These are phyloP conservation scores for Tanytarsus gracilentus DNA, from an alignment of 2,888 invertebrate genomes.

Conservation along the genomic window DNA sequence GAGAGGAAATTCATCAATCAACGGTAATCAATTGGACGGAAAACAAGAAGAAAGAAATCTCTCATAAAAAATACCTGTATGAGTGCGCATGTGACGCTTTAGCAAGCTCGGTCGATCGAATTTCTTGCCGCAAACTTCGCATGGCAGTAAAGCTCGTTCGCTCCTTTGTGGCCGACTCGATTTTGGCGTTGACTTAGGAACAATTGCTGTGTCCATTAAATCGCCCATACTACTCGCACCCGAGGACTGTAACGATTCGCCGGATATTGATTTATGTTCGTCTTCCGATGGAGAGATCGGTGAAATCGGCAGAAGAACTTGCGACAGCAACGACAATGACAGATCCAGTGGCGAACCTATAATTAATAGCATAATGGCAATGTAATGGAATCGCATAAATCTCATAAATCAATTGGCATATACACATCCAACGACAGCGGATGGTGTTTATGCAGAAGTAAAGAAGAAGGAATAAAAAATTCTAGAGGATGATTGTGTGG, in stretches of 20 bases:
- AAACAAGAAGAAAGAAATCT: background rate
- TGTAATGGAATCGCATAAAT: background rate
- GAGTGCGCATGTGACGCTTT: constrained; percentile 91
- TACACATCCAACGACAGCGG: too few relatives aligned
- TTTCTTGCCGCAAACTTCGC: constrained; percentile 89
- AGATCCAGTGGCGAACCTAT: constrained; percentile 79
- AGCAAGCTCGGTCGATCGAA: constrained; percentile 90
- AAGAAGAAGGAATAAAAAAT: background rate
- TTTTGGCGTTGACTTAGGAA: constrained; percentile 16
- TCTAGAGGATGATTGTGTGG: background rate
- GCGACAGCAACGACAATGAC: constrained; percentile 71
- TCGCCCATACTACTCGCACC: constrained; percentile 51
- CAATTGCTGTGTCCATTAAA: constrained; percentile 42
- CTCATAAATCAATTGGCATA: background rate
- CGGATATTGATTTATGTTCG: constrained; percentile 71
- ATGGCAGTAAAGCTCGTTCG: constrained; percentile 80
- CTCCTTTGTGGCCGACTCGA: constrained; percentile 49
- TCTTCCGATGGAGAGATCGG: constrained; percentile 77
- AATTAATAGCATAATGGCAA: background rate
- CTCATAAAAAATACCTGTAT: constrained; percentile 82
- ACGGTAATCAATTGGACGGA: constrained; percentile 7
- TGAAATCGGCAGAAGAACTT: constrained; percentile 59
- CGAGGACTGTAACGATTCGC: constrained; percentile 50
- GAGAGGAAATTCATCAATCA: constrained; percentile 26
- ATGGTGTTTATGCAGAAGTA: background rate